Base-by-base conservation (phyloP, 2,888 invertebrate species). In the Macrophya annulata region DNA sequence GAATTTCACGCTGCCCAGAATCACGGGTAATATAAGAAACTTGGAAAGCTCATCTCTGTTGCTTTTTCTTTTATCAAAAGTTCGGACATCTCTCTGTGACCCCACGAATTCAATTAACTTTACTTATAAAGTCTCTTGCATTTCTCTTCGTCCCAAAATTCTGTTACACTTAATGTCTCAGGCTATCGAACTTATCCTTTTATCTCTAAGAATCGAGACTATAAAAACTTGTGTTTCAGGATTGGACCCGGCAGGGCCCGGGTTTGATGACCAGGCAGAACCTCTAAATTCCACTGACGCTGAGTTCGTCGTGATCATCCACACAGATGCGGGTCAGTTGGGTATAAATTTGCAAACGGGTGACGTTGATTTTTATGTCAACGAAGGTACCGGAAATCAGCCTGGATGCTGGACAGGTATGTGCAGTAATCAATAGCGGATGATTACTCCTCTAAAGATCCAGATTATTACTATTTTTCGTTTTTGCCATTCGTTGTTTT, bases 341-440 rank as follows among this genome's bases (percentile, higher is more conserved):
- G 95, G 95, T 0, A 89, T 93, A 0, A 90, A 92, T 0, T 59
- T 85, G 0, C 77, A 79, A 3, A 88, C 91, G 0, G 95, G 93
- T 0, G 93, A 93, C 48, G 94, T 90, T 0, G 94, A 95, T 91
- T 95, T 94, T 90, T 94, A 93, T 92, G 94, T 94, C 0, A 95
- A 95, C 59, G 93, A 91, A 0, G 95, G 95, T 0, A 87, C 85
- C 0, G 93, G 94, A 5, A 90, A 93, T 82, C 95, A 95, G 86
- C 95, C 95, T 0, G 95, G 95, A 0, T 95, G 95, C 84, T 86
- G 10, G 55, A 17, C 5, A 10, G 21, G 62, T 62, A 0, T 9
- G 62, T 62, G 25, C n/a, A n/a, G n/a, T 62, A 10, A 62, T 25
- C 10, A 25, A 0, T 62, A 10, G 21, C n/a, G 10, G 21, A 9